Percentiles rank a stretch among this genome's conserved stretches.
phyloP scores from a whole-genome alignment of 2,113 vertebrate species.

The Tupaia chinensis region DNA sequence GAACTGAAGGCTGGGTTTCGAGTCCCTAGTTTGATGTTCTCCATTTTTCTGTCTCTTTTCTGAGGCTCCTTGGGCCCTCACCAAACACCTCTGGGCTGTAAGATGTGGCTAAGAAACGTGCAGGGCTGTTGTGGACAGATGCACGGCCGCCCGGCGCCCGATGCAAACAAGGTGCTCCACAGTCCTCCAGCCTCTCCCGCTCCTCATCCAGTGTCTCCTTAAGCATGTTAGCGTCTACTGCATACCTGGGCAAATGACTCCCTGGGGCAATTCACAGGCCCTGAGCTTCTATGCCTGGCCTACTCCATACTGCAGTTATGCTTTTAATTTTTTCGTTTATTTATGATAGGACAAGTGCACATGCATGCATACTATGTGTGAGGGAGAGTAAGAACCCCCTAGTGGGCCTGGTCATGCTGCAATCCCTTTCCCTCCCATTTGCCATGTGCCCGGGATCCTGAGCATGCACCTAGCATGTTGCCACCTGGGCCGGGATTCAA shows the following conservation, averaged over 20 bases:
- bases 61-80: background rate
- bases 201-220: background rate
- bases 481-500: too few relatives aligned
- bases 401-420: too few relatives aligned
- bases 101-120: background rate
- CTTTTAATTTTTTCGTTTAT: too few relatives aligned
- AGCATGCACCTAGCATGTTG: too few relatives aligned
- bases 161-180: background rate
- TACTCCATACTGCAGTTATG: background rate
- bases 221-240: background rate
- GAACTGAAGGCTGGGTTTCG: background rate
- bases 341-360: too few relatives aligned
- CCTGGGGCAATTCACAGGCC: background rate
- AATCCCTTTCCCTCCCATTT: too few relatives aligned
- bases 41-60: background rate
- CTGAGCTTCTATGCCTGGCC: background rate
- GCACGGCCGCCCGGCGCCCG: background rate
- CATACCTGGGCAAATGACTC: background rate
- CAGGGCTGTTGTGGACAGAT: background rate
- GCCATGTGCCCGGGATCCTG: too few relatives aligned
- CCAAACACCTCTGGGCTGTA: background rate
- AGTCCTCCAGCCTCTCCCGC: background rate
- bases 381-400: too few relatives aligned
- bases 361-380: too few relatives aligned
- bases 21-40: background rate